Evolutionary conservation across 2,113 vertebrate genomes (phyloP), one percentile per base, ranked within the genome.

Genomic region (Poicephalus meyeri): DNA sequence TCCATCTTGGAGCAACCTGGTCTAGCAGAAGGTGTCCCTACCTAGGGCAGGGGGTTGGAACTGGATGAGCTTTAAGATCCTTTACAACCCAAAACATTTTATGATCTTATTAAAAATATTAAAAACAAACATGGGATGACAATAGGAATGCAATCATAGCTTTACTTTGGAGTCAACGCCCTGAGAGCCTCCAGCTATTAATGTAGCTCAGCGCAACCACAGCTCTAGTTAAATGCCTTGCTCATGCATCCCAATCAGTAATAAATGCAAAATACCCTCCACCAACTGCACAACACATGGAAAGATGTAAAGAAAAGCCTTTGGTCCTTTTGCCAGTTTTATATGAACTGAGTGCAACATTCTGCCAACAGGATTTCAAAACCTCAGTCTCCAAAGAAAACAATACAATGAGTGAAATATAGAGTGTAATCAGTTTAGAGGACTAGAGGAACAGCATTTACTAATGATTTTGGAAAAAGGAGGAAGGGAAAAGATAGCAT

Each of bases 281-380:
- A 53, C 13, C 33, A 66, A 44, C 44, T 33, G 19, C 42, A 37
- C 19, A 41, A 20, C 23, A 25, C 56, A 49, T 24, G 23, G 31
- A 26, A 71, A 82, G 86, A 72, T 6, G 4, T 24, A 21, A 66
- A 74, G 72, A 65, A 80, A 63, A 79, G 37, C 41, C 60, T 55
- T 11, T 11, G 31, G 76, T 84, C 31, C 64, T 76, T 56, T 55
- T 19, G 87, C 70, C 61, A 65, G 52, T 71, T 93, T 58, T n/a
- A n/a, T 13, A 55, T 13, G 53, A 55, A 55, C 31, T 55, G 31
- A 55, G 53, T 13, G 53, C 53, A 55, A 31, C 29, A 55, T 33
- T 91, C 55, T 83, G 93, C 86, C 97, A 97, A 42, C 52, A 97
- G 95, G 97, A 97, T 96, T 96, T 97, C 96, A 97, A 98, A 97